phyloP scores from a whole-genome alignment of 2,888 invertebrate genomes.

The Cataglyphis livida region DNA sequence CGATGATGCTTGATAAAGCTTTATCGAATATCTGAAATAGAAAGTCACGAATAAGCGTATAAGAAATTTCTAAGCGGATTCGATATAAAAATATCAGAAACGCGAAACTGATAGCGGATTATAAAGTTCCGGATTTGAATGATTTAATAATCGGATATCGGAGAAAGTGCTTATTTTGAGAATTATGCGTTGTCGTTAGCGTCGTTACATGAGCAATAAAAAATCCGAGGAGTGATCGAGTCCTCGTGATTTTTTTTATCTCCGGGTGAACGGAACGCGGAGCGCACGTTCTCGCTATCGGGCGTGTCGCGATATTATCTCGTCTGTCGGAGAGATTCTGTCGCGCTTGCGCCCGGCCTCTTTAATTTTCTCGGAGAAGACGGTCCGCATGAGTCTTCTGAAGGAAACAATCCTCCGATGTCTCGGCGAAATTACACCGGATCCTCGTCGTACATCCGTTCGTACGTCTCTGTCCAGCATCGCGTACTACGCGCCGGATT shows the following conservation, averaged over 20 bases:
- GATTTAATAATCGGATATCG: constrained; percentile 7
- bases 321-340: constrained; percentile 24
- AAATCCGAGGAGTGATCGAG: not conserved
- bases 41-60: not conserved
- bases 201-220: not conserved
- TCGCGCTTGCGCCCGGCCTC: constrained; percentile 37
- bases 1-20: not conserved
- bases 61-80: not conserved
- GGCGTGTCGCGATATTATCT: constrained; percentile 62
- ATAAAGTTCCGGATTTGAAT: not conserved
- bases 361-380: constrained; percentile 50
- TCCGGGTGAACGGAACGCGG: constrained; percentile 32
- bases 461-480: not conserved
- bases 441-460: constrained; percentile 32
- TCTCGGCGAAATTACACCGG: constrained; percentile 70
- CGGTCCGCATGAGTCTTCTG: not conserved
- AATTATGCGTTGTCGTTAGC: not conserved
- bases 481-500: constrained; percentile 16
- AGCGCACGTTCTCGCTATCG: constrained; percentile 5
- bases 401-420: constrained; percentile 62
- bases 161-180: not conserved
- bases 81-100: not conserved
- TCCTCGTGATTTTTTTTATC: not conserved
- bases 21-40: not conserved
- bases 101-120: not conserved